Evolutionary conservation across 2,888 invertebrate genomes (phyloP).

Genomic region (Temnothorax rugatulus): DNA sequence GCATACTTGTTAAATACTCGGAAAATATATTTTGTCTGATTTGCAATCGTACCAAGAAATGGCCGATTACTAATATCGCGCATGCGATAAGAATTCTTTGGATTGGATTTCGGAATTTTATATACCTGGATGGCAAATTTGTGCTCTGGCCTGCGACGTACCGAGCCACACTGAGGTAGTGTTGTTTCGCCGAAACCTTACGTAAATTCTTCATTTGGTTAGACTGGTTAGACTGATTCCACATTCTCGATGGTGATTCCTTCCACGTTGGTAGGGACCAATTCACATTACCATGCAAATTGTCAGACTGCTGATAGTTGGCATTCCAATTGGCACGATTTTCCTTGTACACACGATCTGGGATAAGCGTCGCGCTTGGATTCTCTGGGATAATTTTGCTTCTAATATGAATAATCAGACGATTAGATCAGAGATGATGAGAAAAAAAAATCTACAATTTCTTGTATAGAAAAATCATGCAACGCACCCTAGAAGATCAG

Average conservation of each 20-base stretch:
- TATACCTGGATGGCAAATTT: constrained; percentile 83
- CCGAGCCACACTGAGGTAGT: constrained; percentile 92
- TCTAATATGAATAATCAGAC: constrained; percentile 71
- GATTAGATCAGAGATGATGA: constrained; percentile 40
- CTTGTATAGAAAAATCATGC: constrained; percentile 43
- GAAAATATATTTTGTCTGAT: neutral
- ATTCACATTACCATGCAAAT: constrained; percentile 79
- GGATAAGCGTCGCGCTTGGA: constrained; percentile 77
- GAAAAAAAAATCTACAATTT: neutral
- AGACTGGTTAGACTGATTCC: constrained; percentile 75
- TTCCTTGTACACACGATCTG: constrained; percentile 86
- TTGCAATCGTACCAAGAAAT: neutral
- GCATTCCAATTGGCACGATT: constrained; percentile 87
- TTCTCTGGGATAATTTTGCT: constrained; percentile 82
- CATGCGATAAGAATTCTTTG: constrained; percentile 48
- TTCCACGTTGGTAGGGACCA: constrained; percentile 83
- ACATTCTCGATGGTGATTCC: constrained; percentile 79
- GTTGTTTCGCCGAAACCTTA: constrained; percentile 89
- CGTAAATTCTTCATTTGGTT: constrained; percentile 80
- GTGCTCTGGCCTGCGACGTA: constrained; percentile 91
- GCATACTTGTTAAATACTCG: neutral
- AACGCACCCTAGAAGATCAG: constrained; percentile 91
- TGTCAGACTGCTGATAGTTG: constrained; percentile 83
- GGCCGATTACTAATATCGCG: constrained; percentile 11
- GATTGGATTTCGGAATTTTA: constrained; percentile 64